Evolutionary conservation across 1,140 invertebrate genomes (phyloP), one percentile per base, ranked within the genome.

Genomic region (Vanessa atalanta): DNA sequence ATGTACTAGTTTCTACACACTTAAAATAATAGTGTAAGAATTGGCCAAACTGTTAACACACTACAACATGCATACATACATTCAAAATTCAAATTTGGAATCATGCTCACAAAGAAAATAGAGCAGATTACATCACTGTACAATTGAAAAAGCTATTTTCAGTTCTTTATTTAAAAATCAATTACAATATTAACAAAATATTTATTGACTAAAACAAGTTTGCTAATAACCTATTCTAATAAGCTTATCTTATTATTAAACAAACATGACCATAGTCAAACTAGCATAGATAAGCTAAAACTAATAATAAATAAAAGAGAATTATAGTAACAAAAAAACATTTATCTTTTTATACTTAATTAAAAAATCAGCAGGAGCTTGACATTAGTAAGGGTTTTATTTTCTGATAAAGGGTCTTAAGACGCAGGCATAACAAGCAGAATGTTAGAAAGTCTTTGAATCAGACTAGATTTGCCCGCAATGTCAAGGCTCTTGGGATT

Each of bases 211-310:
- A 53, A 53, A 53, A 53, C 50, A 53, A 15, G 15, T 53, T 53
- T n/a, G 50, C 3, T 53, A 53, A 53, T n/a, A 53, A 53, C n/a
- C 50, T 53, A 20, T 53, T 53, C 50, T n/a, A 53, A 53, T 53
- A n/a, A 53, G 50, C 15, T 53, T 53, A 53, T 53, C 50, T 53
- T 16, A 16, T 53, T 53, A n/a, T n/a, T 53, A 53, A 53, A 53
- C 50, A 53, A 53, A 20, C n/a, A 53, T 50, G 48, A 53, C 15
- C 50, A 53, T 7, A 53, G 50, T 16, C 15, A 53, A 53, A 53
- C 7, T 53, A 53, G n/a, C n/a, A 7, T 16, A 53, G 50, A 53
- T 16, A 53, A 15, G 48, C 15, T 16, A 53, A 8, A 53, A 15
- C 15, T 50, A 7, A n/a, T 53, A 43, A 43, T 43, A 11, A 9